phyloP scores from a whole-genome alignment of 1,140 invertebrate genomes.

The Solen grandis region DNA sequence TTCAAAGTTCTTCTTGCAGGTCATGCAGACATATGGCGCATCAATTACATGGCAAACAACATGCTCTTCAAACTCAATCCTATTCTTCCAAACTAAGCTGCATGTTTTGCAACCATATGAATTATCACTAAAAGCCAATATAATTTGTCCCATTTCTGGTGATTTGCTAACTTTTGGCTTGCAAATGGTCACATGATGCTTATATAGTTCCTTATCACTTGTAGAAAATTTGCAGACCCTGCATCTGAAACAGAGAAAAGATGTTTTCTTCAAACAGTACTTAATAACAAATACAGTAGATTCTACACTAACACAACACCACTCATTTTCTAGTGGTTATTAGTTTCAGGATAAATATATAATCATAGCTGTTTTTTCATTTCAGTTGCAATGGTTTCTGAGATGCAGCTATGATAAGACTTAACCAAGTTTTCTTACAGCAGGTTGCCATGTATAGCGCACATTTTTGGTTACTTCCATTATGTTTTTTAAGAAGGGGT shows the following conservation, averaged over 20 bases:
- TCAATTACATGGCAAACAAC: constrained; percentile 38
- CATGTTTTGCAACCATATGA: background rate
- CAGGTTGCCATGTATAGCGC: too few species aligned
- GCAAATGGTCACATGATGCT: constrained; percentile 37
- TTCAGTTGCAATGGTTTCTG: too few species aligned
- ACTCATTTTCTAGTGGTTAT: too few species aligned
- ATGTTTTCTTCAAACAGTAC: too few species aligned
- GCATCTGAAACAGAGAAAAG: constrained; percentile 40
- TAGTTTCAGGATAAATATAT: too few species aligned
- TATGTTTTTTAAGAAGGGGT: too few species aligned
- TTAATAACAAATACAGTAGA: too few species aligned
- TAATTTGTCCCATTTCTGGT: constrained; percentile 6
- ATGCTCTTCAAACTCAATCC: constrained; percentile 54
- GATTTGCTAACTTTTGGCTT: background rate
- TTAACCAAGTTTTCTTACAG: too few species aligned
- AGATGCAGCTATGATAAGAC: too few species aligned
- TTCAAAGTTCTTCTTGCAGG: constrained; percentile 32
- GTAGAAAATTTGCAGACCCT: constrained; percentile 39
- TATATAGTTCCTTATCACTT: constrained; percentile 21
- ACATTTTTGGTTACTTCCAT: too few species aligned
- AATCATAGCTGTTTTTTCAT: too few species aligned
- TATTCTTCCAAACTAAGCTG: constrained; percentile 1
- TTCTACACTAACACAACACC: too few species aligned
- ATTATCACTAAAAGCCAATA: background rate
- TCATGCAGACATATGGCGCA: constrained; percentile 39